A percentile compares a stretch with the other conserved stretches of the same genome.
phyloP scores from a whole-genome alignment of 2,113 vertebrate species.

The Hemiprocne comata region DNA sequence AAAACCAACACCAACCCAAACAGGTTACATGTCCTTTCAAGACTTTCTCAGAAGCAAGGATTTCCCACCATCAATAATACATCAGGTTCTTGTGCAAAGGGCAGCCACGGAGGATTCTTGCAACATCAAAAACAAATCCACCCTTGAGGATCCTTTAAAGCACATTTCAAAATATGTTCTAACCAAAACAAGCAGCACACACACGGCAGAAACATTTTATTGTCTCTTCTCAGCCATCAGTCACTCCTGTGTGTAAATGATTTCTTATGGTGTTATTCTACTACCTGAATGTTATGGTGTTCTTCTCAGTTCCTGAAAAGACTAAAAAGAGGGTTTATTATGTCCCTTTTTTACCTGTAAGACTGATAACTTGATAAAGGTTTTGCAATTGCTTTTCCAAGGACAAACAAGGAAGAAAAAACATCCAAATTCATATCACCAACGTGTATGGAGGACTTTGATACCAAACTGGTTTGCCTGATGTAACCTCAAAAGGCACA shows the following conservation, averaged over 20 bases:
- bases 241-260: constrained; percentile 30
- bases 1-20: neutral
- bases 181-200: constrained; percentile 33
- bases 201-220: constrained; percentile 9
- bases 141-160: constrained; percentile 28
- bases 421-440: constrained; percentile 45
- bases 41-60: constrained; percentile 57
- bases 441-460: constrained; percentile 54
- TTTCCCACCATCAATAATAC: constrained; percentile 25
- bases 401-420: constrained; percentile 57
- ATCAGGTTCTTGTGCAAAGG: constrained; percentile 59
- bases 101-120: constrained; percentile 55
- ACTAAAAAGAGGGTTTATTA: constrained; percentile 19
- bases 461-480: constrained; percentile 40
- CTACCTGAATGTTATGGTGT: constrained; percentile 7
- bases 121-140: constrained; percentile 58
- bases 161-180: constrained; percentile 44
- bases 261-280: constrained; percentile 34
- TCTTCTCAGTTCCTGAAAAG: constrained; percentile 47
- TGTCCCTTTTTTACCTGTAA: constrained; percentile 31
- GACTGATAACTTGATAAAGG: constrained; percentile 26
- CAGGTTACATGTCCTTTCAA: constrained; percentile 18
- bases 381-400: constrained; percentile 47
- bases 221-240: constrained; percentile 8
- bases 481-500: constrained; percentile 58